Conservation (phyloP, 2,113 vertebrate genomes). For the Oncorhynchus nerka region DNA sequence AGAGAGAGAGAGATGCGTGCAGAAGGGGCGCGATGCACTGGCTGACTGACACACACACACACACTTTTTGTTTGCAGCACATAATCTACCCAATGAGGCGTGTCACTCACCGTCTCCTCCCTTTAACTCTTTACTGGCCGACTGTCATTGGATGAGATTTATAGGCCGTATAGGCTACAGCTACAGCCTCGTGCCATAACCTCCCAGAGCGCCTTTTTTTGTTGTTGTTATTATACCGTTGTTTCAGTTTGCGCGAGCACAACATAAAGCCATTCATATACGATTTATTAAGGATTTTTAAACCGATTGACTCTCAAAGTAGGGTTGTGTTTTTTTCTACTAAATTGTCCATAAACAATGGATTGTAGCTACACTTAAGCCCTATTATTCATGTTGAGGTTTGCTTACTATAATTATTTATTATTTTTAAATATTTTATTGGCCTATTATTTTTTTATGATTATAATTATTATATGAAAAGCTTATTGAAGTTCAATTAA, state of each 20-base stretch:
- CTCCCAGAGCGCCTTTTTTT: background rate
- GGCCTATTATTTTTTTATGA: background rate
- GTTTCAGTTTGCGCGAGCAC: slow-evolving; percentile 38
- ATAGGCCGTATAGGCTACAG: slow-evolving; percentile 24
- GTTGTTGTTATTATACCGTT: slow-evolving; percentile 58
- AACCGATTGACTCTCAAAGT: background rate
- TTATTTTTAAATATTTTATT: background rate
- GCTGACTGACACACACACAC: slow-evolving; percentile 90
- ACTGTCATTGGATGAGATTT: slow-evolving; percentile 60
- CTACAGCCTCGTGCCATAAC: slow-evolving; percentile 22
- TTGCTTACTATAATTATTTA: background rate
- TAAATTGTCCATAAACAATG: too few species aligned
- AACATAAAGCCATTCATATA: slow-evolving; percentile 36
- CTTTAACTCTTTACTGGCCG: slow-evolving; percentile 89
- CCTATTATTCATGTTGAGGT: background rate
- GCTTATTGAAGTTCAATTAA: background rate
- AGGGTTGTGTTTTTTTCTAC: background rate
- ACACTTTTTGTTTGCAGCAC: slow-evolving; percentile 98
- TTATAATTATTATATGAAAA: background rate
- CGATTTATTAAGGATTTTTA: background rate
- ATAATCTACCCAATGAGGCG: slow-evolving; percentile 99
- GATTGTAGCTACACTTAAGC: background rate
- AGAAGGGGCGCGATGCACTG: slow-evolving; percentile 89
- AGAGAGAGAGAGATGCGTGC: slow-evolving; percentile 63
- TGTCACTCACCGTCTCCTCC: slow-evolving; percentile 92